Evolutionary conservation across 2,113 vertebrate species (phyloP).

Genomic region (Odocoileus hemionus): DNA sequence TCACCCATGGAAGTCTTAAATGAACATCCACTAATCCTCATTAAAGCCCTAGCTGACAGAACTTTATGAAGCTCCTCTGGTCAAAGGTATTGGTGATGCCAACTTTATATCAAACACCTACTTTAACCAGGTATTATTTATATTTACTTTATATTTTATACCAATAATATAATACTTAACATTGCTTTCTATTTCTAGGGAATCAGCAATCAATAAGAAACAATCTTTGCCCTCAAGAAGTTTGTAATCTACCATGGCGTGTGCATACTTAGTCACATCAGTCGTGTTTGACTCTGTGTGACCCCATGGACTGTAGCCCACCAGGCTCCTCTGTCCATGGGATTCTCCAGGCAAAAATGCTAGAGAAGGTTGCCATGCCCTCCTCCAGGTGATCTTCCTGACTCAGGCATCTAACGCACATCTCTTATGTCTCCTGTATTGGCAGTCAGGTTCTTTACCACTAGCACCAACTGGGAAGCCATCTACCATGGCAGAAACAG

Average conservation of each 20-base stretch:
- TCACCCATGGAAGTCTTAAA: background rate
- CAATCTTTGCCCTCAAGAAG: background rate
- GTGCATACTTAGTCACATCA: background rate
- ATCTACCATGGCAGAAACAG: background rate
- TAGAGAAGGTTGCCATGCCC: background rate
- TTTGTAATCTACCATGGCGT: background rate
- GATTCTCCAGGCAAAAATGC: background rate
- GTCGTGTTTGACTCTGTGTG: background rate
- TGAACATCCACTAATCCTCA: background rate
- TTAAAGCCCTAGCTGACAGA: background rate
- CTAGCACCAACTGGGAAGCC: background rate
- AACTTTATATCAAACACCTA: background rate
- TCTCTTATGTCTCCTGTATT: background rate
- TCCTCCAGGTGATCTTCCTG: background rate
- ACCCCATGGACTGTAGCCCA: rapidly evolving
- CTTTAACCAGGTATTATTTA: background rate
- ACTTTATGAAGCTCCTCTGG: background rate
- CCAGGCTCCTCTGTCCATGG: background rate
- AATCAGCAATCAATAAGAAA: background rate
- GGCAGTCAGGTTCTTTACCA: background rate
- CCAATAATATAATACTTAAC: background rate
- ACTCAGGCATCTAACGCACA: background rate
- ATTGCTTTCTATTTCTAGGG: background rate
- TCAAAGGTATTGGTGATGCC: background rate
- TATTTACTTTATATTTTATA: background rate